Base-by-base conservation (phyloP, 2,888 invertebrate species). In the Entomobrya proxima region DNA sequence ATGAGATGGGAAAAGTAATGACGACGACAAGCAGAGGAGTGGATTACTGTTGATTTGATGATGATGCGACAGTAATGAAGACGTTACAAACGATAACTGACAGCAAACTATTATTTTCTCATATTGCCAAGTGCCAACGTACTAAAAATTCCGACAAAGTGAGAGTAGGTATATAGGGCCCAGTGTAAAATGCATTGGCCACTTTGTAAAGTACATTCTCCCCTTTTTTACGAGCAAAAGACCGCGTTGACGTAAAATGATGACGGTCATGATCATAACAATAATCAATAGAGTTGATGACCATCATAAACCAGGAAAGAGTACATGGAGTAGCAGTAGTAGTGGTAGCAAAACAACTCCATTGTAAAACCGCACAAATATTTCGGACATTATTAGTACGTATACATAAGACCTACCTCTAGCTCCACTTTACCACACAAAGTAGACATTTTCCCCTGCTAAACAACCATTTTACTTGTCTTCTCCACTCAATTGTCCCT, bases 181-280 rank as follows among this genome's bases (percentile, higher is more conserved):
- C 5, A 3, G 52, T 52, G 52, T 50, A 58, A 58, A 61, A 32
- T 61, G 61, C 30, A 61, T 61, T 61, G n/a, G n/a, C n/a, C 61
- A 61, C 32, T 61, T 61, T 11, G 44, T n/a, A 61, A 15, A 61
- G 32, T 27, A 30, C 30, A 27, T 61, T 61, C 61, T 13, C 32
- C 32, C 61, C 6, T 32, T 61, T 61, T 61, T 32, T 13, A 52
- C 52, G 18, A 3, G 21, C 47, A 3, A 47, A 47, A n/a, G 47
- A 47, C 11, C n/a, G 13, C 47, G 61, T 9, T 61, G 32, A 32
- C 6, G 61, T 61, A 50, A 74, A 74, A 47, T 74, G 74, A 74
- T 74, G 74, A 74, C 50, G 32, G 74, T 18, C 74, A 74, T 74
- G 32, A 74, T 74, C 74, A 74, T 74, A 74, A 74, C 74, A 74